Evolutionary conservation across 2,888 invertebrate species (phyloP), one percentile per base, ranked within the genome.

Genomic region (Aleiodes leptofemur): DNA sequence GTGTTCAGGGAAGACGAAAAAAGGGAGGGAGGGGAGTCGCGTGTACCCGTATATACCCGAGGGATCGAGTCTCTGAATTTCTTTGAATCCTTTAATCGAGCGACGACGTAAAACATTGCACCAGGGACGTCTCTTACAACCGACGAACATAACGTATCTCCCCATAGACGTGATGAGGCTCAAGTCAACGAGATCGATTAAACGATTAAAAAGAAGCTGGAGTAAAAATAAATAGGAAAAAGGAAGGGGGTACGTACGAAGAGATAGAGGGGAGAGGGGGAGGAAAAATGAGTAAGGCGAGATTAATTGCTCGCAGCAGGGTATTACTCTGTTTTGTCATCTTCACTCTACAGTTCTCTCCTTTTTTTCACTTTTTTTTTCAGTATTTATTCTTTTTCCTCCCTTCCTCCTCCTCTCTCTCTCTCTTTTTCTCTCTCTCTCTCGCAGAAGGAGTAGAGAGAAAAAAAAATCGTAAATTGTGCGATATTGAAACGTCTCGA

Each of bases 71-170:
- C 68, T 68, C 68, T 73, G 72, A 78, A 78, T 86, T 87, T 88
- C 86, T 88, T 87, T 88, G 84, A 87, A 86, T 86, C 81, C 83
- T 82, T 85, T 84, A 87, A 87, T 87, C 86, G 84, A 83, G 83
- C 85, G 77, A 76, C 77, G 79, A 79, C 77, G 78, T 77, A 75
- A 82, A 78, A 83, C 77, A 82, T 50, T 23, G 73, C 61, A 57
- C 72, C 29, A 72, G 72, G 72, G 53, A 66, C 64, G 64, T 57
- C 71, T 71, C 71, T 71, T 51, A 55, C 69, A 55, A 56, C 56
- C 66, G n/a, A 73, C 64, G 69, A 66, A 56, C 61, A 61, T 69
- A 55, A 73, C 55, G 59, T 43, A 16, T 61, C 9, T 64, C 69
- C 69, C 43, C 59, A n/a, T n/a, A 50, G 69, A 9, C 43, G 51